Conservation (phyloP, 2,113 vertebrate species). For the Hydrolagus affinis region DNA sequence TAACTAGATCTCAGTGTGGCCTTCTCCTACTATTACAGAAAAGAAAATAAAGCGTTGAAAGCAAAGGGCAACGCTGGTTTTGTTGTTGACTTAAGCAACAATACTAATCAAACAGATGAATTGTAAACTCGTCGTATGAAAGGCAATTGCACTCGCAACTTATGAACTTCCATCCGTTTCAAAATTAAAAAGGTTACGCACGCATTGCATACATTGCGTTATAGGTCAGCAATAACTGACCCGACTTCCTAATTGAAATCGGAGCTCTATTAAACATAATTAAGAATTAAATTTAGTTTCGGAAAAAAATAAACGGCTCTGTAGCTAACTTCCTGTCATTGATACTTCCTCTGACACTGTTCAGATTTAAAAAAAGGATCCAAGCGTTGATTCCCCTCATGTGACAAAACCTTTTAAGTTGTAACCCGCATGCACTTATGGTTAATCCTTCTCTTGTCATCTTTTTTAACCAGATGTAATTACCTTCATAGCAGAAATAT, state of each 20-base stretch:
- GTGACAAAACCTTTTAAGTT: not conserved
- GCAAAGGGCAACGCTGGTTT: no score
- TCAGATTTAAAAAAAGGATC: slow-evolving; percentile 5
- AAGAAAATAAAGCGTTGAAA: no score
- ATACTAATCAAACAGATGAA: no score
- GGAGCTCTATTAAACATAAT: not conserved
- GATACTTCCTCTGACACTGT: slow-evolving; percentile 68
- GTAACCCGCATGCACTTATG: not conserved
- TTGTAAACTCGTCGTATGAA: no score
- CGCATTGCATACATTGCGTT: not conserved
- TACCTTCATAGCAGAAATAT: not conserved
- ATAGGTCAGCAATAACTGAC: not conserved
- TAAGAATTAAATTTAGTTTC: slow-evolving; percentile 26
- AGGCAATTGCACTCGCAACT: no score
- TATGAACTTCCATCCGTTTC: no score
- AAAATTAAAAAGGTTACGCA: no score
- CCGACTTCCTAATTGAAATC: not conserved
- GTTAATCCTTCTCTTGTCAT: not conserved
- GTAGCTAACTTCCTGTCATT: slow-evolving; percentile 73
- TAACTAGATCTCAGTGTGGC: no score
- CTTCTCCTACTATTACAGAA: no score
- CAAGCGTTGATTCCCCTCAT: slow-evolving; percentile 5
- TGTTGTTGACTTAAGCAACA: no score
- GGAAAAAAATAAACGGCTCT: slow-evolving; percentile 42
- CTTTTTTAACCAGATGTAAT: not conserved